phyloP scores from a whole-genome alignment of 2,797 vertebrate genomes.

The Eulemur coronatus region DNA sequence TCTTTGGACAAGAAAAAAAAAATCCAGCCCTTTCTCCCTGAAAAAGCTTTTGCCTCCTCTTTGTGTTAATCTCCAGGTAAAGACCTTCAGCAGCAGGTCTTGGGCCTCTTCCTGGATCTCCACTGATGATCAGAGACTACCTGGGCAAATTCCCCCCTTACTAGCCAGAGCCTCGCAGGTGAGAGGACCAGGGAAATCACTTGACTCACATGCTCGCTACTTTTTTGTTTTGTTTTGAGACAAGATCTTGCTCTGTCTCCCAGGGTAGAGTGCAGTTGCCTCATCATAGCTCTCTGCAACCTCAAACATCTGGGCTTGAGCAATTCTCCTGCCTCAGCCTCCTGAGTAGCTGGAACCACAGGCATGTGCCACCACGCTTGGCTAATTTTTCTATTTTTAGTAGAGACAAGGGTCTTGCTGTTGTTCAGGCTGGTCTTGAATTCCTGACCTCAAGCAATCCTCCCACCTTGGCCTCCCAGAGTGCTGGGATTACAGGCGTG shows the following conservation, averaged over 20 bases:
- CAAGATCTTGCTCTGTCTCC: not conserved
- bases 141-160: not conserved
- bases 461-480: not conserved
- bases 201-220: not conserved
- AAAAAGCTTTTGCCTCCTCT: not conserved
- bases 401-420: too few species aligned
- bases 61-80: not conserved
- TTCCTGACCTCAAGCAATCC: not conserved
- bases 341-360: not conserved
- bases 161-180: not conserved
- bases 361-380: not conserved
- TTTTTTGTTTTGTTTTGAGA: not conserved
- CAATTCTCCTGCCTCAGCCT: not conserved
- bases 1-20: not conserved
- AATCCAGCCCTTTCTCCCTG: not conserved
- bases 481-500: not conserved
- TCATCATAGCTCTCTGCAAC: not conserved
- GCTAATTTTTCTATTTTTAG: not conserved
- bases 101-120: not conserved
- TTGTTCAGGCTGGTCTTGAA: not conserved
- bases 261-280: not conserved
- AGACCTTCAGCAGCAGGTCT: not conserved
- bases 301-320: not conserved
- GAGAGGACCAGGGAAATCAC: not conserved
- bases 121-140: not conserved